Evolutionary conservation across 2,113 vertebrate genomes (phyloP), one percentile per base, ranked within the genome.

Genomic region (Globicephala melas): DNA sequence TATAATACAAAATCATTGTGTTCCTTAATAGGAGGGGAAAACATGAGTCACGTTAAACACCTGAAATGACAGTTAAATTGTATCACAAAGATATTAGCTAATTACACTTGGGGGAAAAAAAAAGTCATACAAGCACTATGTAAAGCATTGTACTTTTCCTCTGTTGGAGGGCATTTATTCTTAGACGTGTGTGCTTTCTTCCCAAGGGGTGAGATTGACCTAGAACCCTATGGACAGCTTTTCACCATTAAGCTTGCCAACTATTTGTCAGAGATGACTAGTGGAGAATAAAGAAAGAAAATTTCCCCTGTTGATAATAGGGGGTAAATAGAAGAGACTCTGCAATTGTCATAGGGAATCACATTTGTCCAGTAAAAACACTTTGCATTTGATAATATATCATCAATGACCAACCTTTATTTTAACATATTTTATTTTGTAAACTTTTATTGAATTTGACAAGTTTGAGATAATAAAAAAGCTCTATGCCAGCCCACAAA

Each of bases 191-290:
- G 67, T 77, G 31, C 80, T 80, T 96, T 84, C 82, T 92, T 95
- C 92, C 95, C 21, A 1, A 94, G 77, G 88, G 86, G 36, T 73
- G 81, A 93, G 62, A 74, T 55, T 93, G 95, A 97, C 96, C 95
- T 91, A 68, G 63, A 96, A 88, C 60, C 70, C 73, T 70, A 74
- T 9, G 13, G 85, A 77, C 20, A 12, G 6, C 83, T 50, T 70
- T 71, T 96, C 60, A 81, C n/a, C 38, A 70, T 58, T 55, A 90
- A 92, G 53, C 87, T 95, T 94, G 92, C 96, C 96, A 97, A 95
- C 50, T 81, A 70, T 83, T 95, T 98, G 96, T 97, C 97, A 98
- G 62, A 92, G 94, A 97, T 85, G 95, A 96, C 97, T 95, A 98
- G 95, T 96, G 96, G 97, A 84, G 90, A 95, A 91, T 55, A 84